Evolutionary conservation across 2,888 invertebrate genomes (phyloP), one percentile per base, ranked within the genome.

Genomic region (Thyatira batis): DNA sequence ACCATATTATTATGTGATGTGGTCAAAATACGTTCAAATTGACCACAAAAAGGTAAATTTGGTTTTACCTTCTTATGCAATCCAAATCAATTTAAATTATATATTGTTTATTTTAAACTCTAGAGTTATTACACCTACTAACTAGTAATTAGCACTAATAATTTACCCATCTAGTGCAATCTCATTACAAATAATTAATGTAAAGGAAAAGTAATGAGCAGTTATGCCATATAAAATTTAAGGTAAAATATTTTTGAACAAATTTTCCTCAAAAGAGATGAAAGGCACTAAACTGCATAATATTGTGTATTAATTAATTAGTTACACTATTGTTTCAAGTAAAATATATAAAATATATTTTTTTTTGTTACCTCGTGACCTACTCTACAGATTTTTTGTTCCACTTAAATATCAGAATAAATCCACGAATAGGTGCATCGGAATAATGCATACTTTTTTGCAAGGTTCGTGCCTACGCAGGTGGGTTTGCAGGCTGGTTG

Each of bases 401-500:
- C 72, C 43, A 57, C 64, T 73, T 67, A 72, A 60, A 69, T 67
- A 73, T 73, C 65, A 68, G 69, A 73, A 69, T 64, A 78, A 79
- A 85, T 78, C 73, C 69, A 79, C 78, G 82, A 82, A 82, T 84
- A 78, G 72, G 74, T 78, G 71, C 72, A 57, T 68, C 69, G 71
- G 76, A 72, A 73, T 72, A 76, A 71, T 69, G 69, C 61, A 52
- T 54, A 58, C 70, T 77, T 86, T 88, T 89, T 87, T 84, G 81
- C 67, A 62, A 73, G 77, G 87, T 82, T 78, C 87, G 88, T 88
- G 88, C 87, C 82, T 55, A 73, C 63, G 89, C 89, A 89, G 89
- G 89, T 89, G 89, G 73, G 71, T 63, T 63, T 39, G 39, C 39
- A 39, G 17, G 63, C 71, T 66, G 63, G 67, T 67, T 65, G 69